Evolutionary conservation across 1,140 invertebrate species (phyloP), one percentile per base, ranked within the genome.

Genomic region (Varroa destructor): DNA sequence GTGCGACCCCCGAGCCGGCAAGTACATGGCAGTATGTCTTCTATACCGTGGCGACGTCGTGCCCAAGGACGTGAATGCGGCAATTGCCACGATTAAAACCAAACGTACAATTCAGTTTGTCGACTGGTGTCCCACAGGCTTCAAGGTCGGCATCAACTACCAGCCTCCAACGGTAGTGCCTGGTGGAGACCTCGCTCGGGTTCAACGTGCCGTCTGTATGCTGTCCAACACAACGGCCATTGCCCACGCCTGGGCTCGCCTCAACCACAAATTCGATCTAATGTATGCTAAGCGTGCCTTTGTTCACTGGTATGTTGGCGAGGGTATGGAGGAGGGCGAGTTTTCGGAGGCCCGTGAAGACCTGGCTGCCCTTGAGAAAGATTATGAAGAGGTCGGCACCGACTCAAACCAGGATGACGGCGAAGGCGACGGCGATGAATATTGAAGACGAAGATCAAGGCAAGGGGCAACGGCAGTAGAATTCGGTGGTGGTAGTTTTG

Each of bases 61-160:
- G 1, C 78, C 81, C 3, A 82, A 83, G 74, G 80, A 82, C 73
- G 79, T 82, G 54, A 82, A 80, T 67, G 78, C 77, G 58, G 79
- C 82, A 10, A 82, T 83, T 71, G 79, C 78, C n/a, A 74, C 6
- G 42, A 89, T 91, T 79, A 91, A 91, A 79, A 90, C 87, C 0
- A 87, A 89, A 76, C 81, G 88, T 71, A 86, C 86, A 74, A 89
- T 92, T 76, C 87, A 90, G 81, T 93, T 93, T 79, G 90, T 92
- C 37, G 89, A 91, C 81, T 90, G 90, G 89, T 91, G 89, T 80
- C 89, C 89, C 58, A 91, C 89, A 42, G 57, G 57, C 36, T 58
- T 58, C 57, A 58, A 58, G 76, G 80, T 81, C 56, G 78, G 81
- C 73, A 82, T 88, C 73, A 90, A 90, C 83, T 89, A 91, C 79